A percentile compares a stretch with the other conserved stretches of the same genome.
These are phyloP conservation scores for Centropristis striata DNA, from an alignment of 2,113 vertebrate species.

Conservation along the genomic window DNA sequence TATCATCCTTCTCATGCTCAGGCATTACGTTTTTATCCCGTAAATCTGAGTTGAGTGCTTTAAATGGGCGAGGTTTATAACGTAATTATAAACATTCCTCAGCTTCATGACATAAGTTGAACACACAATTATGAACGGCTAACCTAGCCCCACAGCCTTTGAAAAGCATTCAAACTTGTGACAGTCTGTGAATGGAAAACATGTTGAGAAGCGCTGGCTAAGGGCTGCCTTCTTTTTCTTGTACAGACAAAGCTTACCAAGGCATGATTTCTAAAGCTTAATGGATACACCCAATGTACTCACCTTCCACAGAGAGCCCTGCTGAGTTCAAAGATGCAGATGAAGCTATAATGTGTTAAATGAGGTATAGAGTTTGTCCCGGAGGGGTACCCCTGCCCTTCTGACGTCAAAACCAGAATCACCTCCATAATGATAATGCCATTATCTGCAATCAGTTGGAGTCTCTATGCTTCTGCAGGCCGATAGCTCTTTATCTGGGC, in stretches of 20 bases:
- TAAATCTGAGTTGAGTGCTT: slow-evolving; percentile 59
- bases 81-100: slow-evolving; percentile 70
- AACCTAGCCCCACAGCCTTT: slow-evolving; percentile 44
- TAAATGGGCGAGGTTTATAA: slow-evolving; percentile 71
- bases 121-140: slow-evolving; percentile 46
- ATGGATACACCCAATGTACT: slow-evolving; percentile 30
- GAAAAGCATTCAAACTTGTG: slow-evolving; percentile 47
- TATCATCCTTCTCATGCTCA: slow-evolving; percentile 44
- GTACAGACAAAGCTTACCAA: slow-evolving; percentile 6
- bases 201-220: slow-evolving; percentile 28
- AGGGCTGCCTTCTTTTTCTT: slow-evolving; percentile 29
- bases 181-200: slow-evolving; percentile 50
- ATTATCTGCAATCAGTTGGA: slow-evolving; percentile 62
- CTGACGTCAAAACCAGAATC: slow-evolving; percentile 32
- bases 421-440: slow-evolving; percentile 28
- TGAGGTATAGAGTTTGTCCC: slow-evolving; percentile 25
- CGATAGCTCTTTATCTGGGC: slow-evolving; percentile 71
- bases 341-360: slow-evolving; percentile 25
- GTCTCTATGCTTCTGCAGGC: slow-evolving; percentile 39
- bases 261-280: neutral
- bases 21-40: slow-evolving; percentile 33
- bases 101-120: slow-evolving; percentile 54
- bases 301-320: slow-evolving; percentile 4
- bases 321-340: slow-evolving; percentile 9
- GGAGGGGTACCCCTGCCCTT: slow-evolving; percentile 5